These are phyloP conservation scores for Rotaria sp. DNA, from an alignment of 2,888 invertebrate species.

Conservation along the genomic window DNA sequence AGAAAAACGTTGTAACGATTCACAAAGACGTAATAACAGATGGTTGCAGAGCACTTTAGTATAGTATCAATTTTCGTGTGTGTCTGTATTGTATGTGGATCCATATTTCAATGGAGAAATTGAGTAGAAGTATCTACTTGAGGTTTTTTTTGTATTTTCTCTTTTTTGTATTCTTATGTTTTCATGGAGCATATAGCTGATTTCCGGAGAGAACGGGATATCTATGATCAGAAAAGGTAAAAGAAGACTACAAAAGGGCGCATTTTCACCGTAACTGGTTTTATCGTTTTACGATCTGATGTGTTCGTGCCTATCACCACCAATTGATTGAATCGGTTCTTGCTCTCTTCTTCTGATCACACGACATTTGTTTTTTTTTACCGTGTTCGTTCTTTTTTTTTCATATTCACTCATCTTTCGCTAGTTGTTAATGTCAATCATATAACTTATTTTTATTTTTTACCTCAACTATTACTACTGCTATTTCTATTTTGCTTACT, in stretches of 20 bases:
- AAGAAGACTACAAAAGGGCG: neutral
- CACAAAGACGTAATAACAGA: neutral
- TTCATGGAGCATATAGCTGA: neutral
- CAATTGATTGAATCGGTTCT: neutral
- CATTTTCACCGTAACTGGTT: neutral
- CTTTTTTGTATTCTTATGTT: neutral
- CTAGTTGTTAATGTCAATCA: conserved; percentile 10
- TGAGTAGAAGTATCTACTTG: too few species aligned
- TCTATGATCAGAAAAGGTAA: neutral
- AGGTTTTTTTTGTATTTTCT: neutral
- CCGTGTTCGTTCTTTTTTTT: neutral
- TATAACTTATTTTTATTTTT: neutral
- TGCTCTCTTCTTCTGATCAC: neutral
- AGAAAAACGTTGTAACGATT: neutral
- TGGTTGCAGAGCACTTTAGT: neutral
- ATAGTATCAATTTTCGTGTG: neutral
- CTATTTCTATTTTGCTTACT: neutral
- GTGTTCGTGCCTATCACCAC: neutral
- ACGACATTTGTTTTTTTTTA: neutral
- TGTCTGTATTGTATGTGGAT: too few species aligned
- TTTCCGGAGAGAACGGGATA: neutral
- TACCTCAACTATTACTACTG: neutral
- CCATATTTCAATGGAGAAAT: too few species aligned
- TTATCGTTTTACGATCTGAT: conserved; percentile 14
- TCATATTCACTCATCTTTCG: neutral